phyloP scores from a whole-genome alignment of 2,888 invertebrate genomes.

The Lutraria lutraria region DNA sequence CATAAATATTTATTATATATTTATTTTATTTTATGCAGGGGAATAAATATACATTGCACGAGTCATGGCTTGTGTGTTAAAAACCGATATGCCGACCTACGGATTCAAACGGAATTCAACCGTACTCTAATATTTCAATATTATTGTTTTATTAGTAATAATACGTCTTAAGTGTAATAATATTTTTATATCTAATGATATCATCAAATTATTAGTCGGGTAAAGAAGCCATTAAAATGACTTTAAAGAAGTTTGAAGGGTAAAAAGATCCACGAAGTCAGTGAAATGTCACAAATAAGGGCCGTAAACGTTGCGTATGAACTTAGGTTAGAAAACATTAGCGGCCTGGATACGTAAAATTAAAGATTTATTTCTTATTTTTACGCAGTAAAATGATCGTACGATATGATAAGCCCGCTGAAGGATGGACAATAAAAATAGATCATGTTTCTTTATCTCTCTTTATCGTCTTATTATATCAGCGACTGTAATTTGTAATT shows the following conservation, averaged over 20 bases:
- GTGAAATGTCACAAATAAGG: not conserved
- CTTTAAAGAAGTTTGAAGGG: not conserved
- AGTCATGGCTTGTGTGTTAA: not conserved
- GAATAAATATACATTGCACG: not conserved
- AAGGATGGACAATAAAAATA: not conserved
- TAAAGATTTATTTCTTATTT: not conserved
- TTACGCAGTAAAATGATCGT: not conserved
- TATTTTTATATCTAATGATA: too few relatives aligned
- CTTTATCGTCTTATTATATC: not conserved
- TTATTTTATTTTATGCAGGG: not conserved
- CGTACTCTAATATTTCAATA: not conserved
- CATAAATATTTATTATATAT: not conserved
- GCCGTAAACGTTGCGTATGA: not conserved
- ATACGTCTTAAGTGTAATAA: not conserved
- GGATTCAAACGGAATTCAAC: not conserved
- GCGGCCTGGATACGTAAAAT: not conserved
- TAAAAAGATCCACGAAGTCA: not conserved
- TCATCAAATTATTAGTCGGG: not conserved
- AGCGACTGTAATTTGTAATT: not conserved
- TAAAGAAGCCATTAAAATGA: not conserved
- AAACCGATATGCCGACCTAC: not conserved
- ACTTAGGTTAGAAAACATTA: not conserved
- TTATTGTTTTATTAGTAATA: not conserved
- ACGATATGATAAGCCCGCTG: not conserved
- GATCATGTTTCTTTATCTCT: slow-evolving; percentile 6